Evolutionary conservation across 2,113 vertebrate genomes (phyloP).

Genomic region (Herpailurus yagouaroundi): DNA sequence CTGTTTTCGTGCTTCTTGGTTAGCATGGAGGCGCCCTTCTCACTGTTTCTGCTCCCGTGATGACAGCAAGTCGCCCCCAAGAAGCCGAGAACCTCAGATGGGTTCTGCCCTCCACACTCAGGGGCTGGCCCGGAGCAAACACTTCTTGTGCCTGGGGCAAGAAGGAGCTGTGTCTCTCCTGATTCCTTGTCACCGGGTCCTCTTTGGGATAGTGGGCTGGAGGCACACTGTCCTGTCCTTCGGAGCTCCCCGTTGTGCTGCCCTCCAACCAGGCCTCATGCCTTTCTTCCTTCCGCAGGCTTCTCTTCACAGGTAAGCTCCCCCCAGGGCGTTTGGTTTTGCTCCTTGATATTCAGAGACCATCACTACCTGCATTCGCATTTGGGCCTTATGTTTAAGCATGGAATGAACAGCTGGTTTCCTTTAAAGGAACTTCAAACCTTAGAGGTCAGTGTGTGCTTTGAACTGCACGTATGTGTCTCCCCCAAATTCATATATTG

Average conservation of each 20-base stretch:
- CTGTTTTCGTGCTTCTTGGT: conserved; percentile 56
- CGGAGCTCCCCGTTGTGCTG: accelerated
- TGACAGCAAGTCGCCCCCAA: conserved; percentile 68
- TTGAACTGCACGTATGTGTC: background rate
- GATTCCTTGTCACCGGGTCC: background rate
- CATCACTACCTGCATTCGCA: background rate
- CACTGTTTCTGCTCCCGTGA: conserved; percentile 30
- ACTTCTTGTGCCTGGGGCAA: background rate
- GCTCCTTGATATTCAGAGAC: background rate
- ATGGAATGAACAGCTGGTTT: background rate
- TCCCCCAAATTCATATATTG: background rate
- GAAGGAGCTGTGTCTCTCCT: background rate
- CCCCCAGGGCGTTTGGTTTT: background rate
- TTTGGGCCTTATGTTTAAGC: background rate
- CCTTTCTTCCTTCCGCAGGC: background rate
- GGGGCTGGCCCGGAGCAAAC: background rate
- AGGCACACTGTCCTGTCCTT: background rate
- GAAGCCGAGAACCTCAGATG: conserved; percentile 64
- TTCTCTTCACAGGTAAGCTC: background rate
- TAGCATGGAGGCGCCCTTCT: conserved; percentile 21
- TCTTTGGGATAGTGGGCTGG: too few species aligned
- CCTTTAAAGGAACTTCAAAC: background rate
- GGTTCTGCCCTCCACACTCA: accelerated
- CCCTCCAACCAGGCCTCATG: too few species aligned
- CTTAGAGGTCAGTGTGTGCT: background rate